Percentiles rank a stretch among this genome's conserved stretches.
Conservation (phyloP, 1,140 invertebrate species). For the Drosophila mojavensis region DNA sequence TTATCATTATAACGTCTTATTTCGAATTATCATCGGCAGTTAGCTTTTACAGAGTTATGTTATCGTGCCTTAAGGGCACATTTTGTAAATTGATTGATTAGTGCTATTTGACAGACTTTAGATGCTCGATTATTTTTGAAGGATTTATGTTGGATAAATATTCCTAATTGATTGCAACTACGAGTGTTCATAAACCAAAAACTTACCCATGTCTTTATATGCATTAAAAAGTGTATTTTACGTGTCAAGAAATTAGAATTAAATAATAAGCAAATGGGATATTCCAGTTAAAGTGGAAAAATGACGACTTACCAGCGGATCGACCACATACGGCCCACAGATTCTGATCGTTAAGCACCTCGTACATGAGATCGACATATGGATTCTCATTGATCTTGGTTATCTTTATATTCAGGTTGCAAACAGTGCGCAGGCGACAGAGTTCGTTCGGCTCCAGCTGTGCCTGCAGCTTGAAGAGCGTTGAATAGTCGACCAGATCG, state of each 20-base stretch:
- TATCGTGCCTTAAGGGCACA: too few relatives aligned
- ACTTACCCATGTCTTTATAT: constrained; percentile 71
- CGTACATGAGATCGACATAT: constrained; percentile 92
- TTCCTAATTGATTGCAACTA: constrained; percentile 22
- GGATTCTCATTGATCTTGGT: constrained; percentile 85
- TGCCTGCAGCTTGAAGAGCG: constrained; percentile 92
- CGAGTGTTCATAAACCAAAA: constrained; percentile 28
- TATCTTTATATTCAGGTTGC: constrained; percentile 92
- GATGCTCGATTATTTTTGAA: background rate
- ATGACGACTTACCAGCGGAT: constrained; percentile 87
- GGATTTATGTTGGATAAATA: background rate
- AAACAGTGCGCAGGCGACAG: constrained; percentile 94
- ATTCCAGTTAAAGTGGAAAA: background rate
- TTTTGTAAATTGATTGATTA: too few relatives aligned
- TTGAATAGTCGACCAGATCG: constrained; percentile 87
- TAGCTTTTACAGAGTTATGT: too few relatives aligned
- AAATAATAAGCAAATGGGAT: constrained; percentile 51
- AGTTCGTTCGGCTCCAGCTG: constrained; percentile 94
- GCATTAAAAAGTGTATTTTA: constrained; percentile 55
- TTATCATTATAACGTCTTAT: too few relatives aligned
- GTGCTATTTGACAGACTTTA: too few relatives aligned
- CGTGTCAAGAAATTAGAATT: constrained; percentile 61
- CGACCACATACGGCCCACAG: constrained; percentile 96
- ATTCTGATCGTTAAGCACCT: constrained; percentile 94
- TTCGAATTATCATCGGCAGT: too few relatives aligned